phyloP scores from a whole-genome alignment of 2,797 vertebrate genomes.

The Monodelphis domestica region DNA sequence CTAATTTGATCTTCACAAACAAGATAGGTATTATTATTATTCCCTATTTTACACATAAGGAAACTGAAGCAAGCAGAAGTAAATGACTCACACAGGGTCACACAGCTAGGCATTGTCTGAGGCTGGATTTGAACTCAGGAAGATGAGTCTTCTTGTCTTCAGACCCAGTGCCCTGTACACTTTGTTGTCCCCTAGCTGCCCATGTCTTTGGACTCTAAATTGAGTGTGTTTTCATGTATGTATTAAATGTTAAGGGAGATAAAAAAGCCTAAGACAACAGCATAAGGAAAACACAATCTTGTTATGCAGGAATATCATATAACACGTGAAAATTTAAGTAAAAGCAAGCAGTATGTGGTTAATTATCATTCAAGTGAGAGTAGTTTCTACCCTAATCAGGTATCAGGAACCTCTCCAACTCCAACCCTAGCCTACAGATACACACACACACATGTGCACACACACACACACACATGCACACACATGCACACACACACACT shows the following conservation, averaged over 20 bases:
- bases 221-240: neutral
- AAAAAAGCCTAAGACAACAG: neutral
- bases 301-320: neutral
- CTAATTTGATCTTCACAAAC: neutral
- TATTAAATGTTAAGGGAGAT: neutral
- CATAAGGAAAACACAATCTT: neutral
- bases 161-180: neutral
- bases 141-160: neutral
- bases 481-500: rapidly evolving
- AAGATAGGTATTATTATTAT: neutral
- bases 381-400: neutral
- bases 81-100: neutral
- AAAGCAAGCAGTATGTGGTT: neutral
- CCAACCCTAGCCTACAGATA: too few species aligned
- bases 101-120: neutral
- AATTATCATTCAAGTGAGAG: neutral
- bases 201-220: neutral
- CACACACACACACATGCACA: too few species aligned
- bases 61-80: neutral
- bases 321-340: neutral
- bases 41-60: neutral
- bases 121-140: neutral
- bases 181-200: neutral
- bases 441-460: too few species aligned
- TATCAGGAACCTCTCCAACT: neutral